Base-by-base conservation (phyloP, 2,888 invertebrate species). In the Ormyrus labotus region DNA sequence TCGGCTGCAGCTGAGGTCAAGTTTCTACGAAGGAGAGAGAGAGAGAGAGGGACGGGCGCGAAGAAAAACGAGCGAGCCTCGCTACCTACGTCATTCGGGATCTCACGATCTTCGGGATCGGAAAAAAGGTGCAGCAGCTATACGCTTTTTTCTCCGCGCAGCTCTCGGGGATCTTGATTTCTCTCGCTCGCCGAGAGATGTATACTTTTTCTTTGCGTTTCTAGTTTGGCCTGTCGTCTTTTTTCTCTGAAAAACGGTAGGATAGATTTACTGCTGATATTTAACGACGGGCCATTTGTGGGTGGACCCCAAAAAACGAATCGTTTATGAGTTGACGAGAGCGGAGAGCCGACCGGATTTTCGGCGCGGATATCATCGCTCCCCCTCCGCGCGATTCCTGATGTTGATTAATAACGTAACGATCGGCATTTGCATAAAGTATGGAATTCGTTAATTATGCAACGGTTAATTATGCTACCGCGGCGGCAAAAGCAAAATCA, bases 1-100 rank as follows among this genome's bases (percentile, higher is more conserved):
- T 75, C 79, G 71, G 81, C 79, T 67, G 69, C 83, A 74, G 82
- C 81, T 81, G 82, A 83, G 83, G 82, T 85, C 82, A 82, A 82
- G 82, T 85, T 85, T 83, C 82, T 83, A 78, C 67, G 81, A 82
- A 81, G 82, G 70, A 79, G 78, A 5, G 6, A 19, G 55, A 34
- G 61, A 19, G 19, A 19, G 19, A 19, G 19, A 19, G 19, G 19
- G 1, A 19, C 19, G 19, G 19, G 2, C 1, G 19, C 13, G 34
- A 53, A 72, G 72, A 81, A 81, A 81, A 77, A 81, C 64, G 77
- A 77, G 50, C 19, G 53, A 11, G 45, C 50, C 5, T 4, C 58
- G 68, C 76, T 68, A 69, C 58, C 73, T 69, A 76, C 75, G 75
- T 80, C 75, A 80, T 61, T 68, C 53, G 53, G 50, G 50, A 63